Percentiles rank a stretch among this genome's conserved stretches.
Conservation (phyloP, 2,797 vertebrate species). For the Acrossocheilus fasciatus region DNA sequence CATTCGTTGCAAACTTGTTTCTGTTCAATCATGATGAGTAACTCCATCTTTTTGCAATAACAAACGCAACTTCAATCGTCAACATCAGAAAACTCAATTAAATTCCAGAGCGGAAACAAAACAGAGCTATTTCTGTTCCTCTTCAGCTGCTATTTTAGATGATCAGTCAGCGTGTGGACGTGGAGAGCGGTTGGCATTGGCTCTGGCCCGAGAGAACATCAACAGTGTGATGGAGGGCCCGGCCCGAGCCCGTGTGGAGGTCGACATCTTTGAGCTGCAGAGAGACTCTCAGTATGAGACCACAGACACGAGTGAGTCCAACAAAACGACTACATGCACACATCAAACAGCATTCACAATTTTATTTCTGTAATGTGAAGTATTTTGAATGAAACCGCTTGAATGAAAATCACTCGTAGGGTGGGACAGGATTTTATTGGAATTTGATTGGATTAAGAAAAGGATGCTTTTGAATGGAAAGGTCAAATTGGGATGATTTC, state of each 20-base stretch:
- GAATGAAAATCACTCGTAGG: not conserved
- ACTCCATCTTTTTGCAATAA: conserved; percentile 16
- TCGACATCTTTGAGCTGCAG: conserved; percentile 89
- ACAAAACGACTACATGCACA: conserved; percentile 14
- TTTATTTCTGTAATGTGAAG: not conserved
- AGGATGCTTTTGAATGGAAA: not conserved
- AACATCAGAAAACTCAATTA: conserved; percentile 20
- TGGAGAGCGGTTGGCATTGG: conserved; percentile 88
- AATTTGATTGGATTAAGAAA: not conserved
- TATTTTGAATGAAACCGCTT: not conserved
- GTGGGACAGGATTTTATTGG: not conserved
- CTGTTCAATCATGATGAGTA: conserved; percentile 16
- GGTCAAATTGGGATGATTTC: not conserved
- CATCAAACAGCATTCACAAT: not conserved
- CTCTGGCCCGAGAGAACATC: conserved; percentile 89
- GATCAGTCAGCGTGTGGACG: conserved; percentile 87
- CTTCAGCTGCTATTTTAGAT: conserved; percentile 87
- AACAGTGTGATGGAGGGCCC: conserved; percentile 84
- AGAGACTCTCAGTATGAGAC: conserved; percentile 91
- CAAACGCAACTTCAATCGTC: not conserved
- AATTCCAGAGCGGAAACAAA: not conserved
- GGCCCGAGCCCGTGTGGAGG: conserved; percentile 84
- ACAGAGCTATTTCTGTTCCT: not conserved
- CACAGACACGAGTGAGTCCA: conserved; percentile 88
- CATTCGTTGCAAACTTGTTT: conserved; percentile 14